These are phyloP conservation scores for Paralichthys olivaceus DNA, from an alignment of 2,113 vertebrate genomes.

Conservation along the genomic window DNA sequence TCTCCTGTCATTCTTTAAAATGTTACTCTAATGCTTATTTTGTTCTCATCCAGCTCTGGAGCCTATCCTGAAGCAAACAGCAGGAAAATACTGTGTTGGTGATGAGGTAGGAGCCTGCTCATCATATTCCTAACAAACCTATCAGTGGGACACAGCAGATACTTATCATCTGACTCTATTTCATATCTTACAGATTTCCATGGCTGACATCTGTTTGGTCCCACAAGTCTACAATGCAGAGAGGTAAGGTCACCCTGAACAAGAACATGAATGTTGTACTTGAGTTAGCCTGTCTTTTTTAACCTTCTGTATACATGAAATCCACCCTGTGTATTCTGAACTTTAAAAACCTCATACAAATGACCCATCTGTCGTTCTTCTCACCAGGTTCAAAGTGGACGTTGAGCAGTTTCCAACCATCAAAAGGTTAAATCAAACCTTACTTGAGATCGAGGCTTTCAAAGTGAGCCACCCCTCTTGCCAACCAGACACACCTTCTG, in stretches of 20 bases:
- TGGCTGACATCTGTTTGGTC: conserved; percentile 95
- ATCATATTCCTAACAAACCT: background rate
- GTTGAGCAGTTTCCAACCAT: conserved; percentile 88
- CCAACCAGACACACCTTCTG: conserved; percentile 92
- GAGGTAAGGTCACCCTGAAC: conserved; percentile 79
- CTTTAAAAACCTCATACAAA: background rate
- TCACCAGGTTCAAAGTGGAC: conserved; percentile 91
- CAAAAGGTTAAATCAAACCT: conserved; percentile 86
- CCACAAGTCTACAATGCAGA: conserved; percentile 96
- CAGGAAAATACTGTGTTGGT: conserved; percentile 90
- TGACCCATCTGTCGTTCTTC: conserved; percentile 12
- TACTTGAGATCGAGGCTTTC: conserved; percentile 90
- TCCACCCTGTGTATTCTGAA: background rate
- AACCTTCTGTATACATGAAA: background rate
- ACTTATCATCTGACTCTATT: background rate
- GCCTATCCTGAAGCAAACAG: conserved; percentile 86
- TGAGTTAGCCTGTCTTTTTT: background rate
- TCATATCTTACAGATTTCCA: conserved; percentile 86
- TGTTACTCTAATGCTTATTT: background rate
- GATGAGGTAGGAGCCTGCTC: conserved; percentile 86
- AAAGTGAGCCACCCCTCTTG: conserved; percentile 87
- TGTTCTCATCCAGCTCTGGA: conserved; percentile 87
- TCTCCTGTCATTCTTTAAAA: background rate
- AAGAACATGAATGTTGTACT: background rate
- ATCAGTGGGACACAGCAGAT: background rate